Evolutionary conservation across 2,113 vertebrate genomes (phyloP).

Genomic region (Synchiropus splendidus): DNA sequence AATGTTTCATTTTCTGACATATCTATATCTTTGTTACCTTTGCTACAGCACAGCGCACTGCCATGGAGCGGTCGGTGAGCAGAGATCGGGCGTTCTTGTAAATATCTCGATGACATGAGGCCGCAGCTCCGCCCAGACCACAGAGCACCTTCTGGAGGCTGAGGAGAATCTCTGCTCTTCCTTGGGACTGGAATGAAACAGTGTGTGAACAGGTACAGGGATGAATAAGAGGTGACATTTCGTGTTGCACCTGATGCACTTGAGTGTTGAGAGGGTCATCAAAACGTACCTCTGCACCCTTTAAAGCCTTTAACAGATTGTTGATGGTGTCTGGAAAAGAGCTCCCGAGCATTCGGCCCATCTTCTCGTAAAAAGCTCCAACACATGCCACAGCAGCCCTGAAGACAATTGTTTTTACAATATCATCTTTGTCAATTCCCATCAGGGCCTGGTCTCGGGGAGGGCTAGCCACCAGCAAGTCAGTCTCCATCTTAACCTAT

Average conservation of each 20-base stretch:
- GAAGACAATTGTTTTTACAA: too few species aligned
- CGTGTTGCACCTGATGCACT: not conserved
- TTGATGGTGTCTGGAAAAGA: slow-evolving; percentile 97
- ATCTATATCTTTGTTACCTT: slow-evolving; percentile 64
- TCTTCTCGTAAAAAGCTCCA: slow-evolving; percentile 97
- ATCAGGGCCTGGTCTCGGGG: too few species aligned
- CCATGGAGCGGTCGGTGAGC: slow-evolving; percentile 94
- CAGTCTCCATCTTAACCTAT: too few species aligned
- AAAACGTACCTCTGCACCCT: slow-evolving; percentile 82
- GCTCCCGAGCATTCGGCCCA: slow-evolving; percentile 96
- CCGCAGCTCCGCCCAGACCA: slow-evolving; percentile 90
- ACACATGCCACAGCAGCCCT: slow-evolving; percentile 96
- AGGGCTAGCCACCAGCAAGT: too few species aligned
- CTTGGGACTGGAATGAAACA: slow-evolving; percentile 77
- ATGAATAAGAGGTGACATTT: not conserved
- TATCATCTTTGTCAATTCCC: too few species aligned
- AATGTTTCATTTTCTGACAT: not conserved
- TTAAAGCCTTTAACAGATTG: slow-evolving; percentile 93
- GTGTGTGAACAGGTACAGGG: not conserved
- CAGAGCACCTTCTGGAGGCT: slow-evolving; percentile 91
- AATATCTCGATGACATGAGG: slow-evolving; percentile 94
- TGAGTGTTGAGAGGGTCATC: slow-evolving; percentile 12
- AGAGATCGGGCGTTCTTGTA: slow-evolving; percentile 94
- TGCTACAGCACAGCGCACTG: slow-evolving; percentile 88
- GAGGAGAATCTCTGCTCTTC: slow-evolving; percentile 92